Percentiles rank a stretch among this genome's conserved stretches.
Evolutionary conservation across 2,113 vertebrate species (phyloP).

Genomic region (Microcebus griseorufus): DNA sequence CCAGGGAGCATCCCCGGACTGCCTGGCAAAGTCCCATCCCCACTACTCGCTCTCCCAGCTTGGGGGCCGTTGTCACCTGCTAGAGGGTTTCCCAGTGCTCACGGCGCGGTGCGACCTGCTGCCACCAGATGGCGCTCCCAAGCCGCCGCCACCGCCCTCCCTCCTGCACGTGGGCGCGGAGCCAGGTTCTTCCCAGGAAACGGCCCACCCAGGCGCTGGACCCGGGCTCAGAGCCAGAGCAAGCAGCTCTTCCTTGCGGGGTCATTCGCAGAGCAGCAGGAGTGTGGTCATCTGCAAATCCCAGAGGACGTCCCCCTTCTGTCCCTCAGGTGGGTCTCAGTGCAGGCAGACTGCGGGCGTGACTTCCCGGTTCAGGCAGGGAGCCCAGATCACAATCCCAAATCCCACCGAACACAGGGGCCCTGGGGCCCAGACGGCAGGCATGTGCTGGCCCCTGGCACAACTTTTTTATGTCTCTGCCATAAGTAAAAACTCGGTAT

Average conservation of each 20-base stretch:
- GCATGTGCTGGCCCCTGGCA: not conserved
- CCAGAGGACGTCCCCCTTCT: not conserved
- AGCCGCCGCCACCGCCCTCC: not conserved
- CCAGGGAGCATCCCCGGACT: no score
- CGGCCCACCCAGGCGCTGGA: fast-evolving
- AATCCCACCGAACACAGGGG: not conserved
- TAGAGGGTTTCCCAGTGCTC: not conserved
- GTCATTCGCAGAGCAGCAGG: not conserved
- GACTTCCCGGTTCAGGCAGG: not conserved
- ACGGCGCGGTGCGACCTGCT: fast-evolving
- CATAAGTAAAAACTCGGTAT: not conserved
- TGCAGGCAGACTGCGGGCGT: not conserved
- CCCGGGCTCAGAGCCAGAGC: not conserved
- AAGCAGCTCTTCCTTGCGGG: not conserved
- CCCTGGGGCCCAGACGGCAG: not conserved
- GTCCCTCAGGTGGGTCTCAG: not conserved
- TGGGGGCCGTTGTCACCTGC: not conserved
- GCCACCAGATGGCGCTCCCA: not conserved
- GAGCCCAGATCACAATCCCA: not conserved
- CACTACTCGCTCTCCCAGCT: no score
- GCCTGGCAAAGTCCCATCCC: not conserved
- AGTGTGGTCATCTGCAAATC: fast-evolving
- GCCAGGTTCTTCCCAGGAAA: not conserved
- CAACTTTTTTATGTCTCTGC: not conserved
- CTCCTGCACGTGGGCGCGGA: no score